Evolutionary conservation across 2,113 vertebrate species (phyloP).

Genomic region (pig (Sus scrofa)): DNA sequence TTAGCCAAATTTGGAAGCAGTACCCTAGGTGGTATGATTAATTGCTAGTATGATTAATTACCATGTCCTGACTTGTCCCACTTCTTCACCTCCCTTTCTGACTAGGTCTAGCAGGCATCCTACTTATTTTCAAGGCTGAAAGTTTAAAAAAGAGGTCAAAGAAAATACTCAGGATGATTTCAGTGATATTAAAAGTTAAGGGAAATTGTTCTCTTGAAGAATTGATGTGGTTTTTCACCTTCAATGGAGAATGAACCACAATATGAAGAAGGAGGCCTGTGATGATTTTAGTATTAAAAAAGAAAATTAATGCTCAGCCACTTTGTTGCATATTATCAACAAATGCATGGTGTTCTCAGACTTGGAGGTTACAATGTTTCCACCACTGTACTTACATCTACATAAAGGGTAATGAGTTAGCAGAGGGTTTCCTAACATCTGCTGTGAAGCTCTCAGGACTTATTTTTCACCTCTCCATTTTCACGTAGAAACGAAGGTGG

Average conservation of each 20-base stretch:
- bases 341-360: not conserved
- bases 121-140: conserved; percentile 58
- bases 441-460: not conserved
- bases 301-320: not conserved
- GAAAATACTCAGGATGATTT: conserved; percentile 15
- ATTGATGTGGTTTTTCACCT: not conserved
- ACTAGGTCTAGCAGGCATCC: not conserved
- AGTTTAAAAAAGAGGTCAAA: conserved; percentile 68
- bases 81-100: not conserved
- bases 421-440: too few species aligned
- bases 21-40: conserved; percentile 61
- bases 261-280: not conserved
- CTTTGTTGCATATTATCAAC: not conserved
- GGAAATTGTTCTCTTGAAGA: not conserved
- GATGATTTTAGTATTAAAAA: not conserved
- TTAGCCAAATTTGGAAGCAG: conserved; percentile 32
- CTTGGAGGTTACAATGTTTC: rapidly evolving
- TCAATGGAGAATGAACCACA: not conserved
- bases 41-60: conserved; percentile 67
- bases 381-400: not conserved
- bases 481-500: not conserved
- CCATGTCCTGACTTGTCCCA: not conserved
- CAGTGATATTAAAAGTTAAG: not conserved
- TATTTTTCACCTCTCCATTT: not conserved
- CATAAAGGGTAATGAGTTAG: too few species aligned